Evolutionary conservation across 2,888 invertebrate genomes (phyloP).

Genomic region (Apodemia hepburni): DNA sequence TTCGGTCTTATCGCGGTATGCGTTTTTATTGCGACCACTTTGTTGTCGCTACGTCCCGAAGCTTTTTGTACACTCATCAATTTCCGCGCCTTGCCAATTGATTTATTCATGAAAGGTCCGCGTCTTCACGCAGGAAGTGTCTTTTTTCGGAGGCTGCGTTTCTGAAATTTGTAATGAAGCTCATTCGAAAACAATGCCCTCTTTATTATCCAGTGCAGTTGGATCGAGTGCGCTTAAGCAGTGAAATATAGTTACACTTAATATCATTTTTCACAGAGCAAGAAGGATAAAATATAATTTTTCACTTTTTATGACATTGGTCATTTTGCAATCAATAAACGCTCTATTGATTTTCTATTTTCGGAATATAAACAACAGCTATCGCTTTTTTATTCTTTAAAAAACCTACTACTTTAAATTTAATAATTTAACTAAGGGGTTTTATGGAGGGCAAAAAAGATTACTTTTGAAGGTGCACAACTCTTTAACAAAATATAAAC

Average conservation of each 20-base stretch:
- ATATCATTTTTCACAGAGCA: too few species aligned
- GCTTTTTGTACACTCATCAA: conserved; percentile 74
- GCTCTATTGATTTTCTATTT: too few species aligned
- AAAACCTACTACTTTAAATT: too few species aligned
- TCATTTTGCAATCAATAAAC: too few species aligned
- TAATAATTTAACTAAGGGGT: too few species aligned
- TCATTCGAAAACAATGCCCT: conserved; percentile 75
- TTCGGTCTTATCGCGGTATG: conserved; percentile 53
- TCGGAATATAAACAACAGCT: too few species aligned
- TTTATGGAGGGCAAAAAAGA: too few species aligned
- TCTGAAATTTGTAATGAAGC: conserved; percentile 75
- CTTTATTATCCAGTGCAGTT: conserved; percentile 56
- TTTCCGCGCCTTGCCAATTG: conserved; percentile 76
- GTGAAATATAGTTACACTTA: conserved; percentile 28
- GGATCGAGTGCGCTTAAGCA: conserved; percentile 31
- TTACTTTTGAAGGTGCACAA: too few species aligned
- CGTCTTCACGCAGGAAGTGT: conserved; percentile 73
- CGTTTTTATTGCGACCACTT: conserved; percentile 72
- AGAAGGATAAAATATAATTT: too few species aligned
- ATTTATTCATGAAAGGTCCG: conserved; percentile 76
- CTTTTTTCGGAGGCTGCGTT: conserved; percentile 62
- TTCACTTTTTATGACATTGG: too few species aligned
- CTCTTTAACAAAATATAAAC: too few species aligned
- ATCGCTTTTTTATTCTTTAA: too few species aligned
- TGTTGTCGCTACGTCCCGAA: conserved; percentile 68